Percentiles rank a stretch among this genome's conserved stretches.
These are phyloP conservation scores for fruit fly (Drosophila melanogaster) DNA, from an alignment of 1,140 invertebrate species.

Conservation along the genomic window Release_6_plus_ISO1_MT NT_037436.4:17969501-17970000, in stretches of 20 bases:
- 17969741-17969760: conserved; percentile 79
- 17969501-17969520: conserved; percentile 90
- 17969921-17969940: conserved; percentile 81
- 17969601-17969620: background rate
- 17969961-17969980: conserved; percentile 53
- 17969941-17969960: conserved; percentile 64
- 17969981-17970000: conserved; percentile 25
- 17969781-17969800: conserved; percentile 85
- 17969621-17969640: conserved; percentile 11
- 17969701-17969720: conserved; percentile 66
- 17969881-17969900: conserved; percentile 72
- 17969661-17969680: conserved; percentile 32
- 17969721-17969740: conserved; percentile 83
- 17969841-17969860: conserved; percentile 53
- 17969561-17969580: too few relatives aligned
- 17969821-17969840: conserved; percentile 74
- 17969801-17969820: conserved; percentile 87
- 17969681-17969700: conserved; percentile 36
- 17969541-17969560: background rate
- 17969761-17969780: conserved; percentile 66
- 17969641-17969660: conserved; percentile 74
- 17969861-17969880: conserved; percentile 73
- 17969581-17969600: too few relatives aligned
- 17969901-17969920: conserved; percentile 80
- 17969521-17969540: background rate